Evolutionary conservation across 2,113 vertebrate genomes (phyloP).

Genomic region (Dromaius novaehollandiae): DNA sequence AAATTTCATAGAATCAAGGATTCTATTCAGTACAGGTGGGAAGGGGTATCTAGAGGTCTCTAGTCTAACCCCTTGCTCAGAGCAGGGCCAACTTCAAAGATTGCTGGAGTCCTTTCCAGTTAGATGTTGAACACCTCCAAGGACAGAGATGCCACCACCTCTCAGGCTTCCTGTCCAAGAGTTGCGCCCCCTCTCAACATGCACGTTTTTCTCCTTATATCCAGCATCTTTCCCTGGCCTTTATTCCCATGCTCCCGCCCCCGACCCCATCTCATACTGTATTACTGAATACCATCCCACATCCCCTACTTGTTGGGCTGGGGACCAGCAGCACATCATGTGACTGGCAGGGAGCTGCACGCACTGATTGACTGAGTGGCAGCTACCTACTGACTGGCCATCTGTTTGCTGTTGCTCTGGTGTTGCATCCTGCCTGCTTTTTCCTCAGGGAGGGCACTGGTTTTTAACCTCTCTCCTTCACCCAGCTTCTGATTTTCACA

Average conservation of each 20-base stretch:
- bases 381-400: neutral
- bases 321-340: neutral
- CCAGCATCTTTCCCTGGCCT: neutral
- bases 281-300: neutral
- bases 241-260: neutral
- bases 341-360: neutral
- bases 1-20: neutral
- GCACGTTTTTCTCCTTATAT: neutral
- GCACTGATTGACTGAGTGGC: neutral
- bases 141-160: neutral
- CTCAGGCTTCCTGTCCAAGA: neutral
- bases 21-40: neutral
- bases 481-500: neutral
- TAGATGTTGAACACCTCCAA: neutral
- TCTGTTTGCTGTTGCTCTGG: neutral
- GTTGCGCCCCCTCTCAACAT: neutral
- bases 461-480: neutral
- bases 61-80: neutral
- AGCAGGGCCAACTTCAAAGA: neutral
- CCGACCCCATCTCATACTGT: neutral
- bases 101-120: neutral
- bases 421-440: neutral
- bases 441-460: neutral
- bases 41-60: neutral
- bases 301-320: neutral